Evolutionary conservation across 2,113 vertebrate species (phyloP).

Genomic region (Strix uralensis): DNA sequence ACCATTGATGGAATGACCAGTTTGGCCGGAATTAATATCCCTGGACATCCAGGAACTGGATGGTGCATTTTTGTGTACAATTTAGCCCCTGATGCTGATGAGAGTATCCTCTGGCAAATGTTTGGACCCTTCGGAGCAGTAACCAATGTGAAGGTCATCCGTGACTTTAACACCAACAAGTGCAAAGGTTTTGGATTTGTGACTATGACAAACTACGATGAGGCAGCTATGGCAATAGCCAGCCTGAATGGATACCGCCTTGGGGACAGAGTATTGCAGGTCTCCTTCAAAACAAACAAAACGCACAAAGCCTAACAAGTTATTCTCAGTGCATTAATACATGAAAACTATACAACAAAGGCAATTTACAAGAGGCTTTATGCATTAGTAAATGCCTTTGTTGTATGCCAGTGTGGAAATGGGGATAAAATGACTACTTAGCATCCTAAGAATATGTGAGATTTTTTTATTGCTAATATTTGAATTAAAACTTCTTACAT

Average conservation of each 20-base stretch:
- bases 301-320: constrained; percentile 95
- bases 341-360: constrained; percentile 86
- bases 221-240: constrained; percentile 98
- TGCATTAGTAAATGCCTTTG: constrained; percentile 86
- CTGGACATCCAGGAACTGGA: constrained; percentile 92
- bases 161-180: constrained; percentile 99
- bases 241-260: constrained; percentile 98
- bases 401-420: constrained; percentile 91
- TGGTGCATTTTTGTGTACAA: constrained; percentile 99
- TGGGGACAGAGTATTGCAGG: constrained; percentile 96
- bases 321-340: constrained; percentile 86
- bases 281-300: constrained; percentile 99
- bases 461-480: constrained; percentile 88
- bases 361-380: constrained; percentile 82
- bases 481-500: constrained; percentile 88
- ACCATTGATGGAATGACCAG: constrained; percentile 98
- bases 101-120: constrained; percentile 99
- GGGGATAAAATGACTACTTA: constrained; percentile 86
- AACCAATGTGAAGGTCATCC: constrained; percentile 99
- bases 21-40: constrained; percentile 97
- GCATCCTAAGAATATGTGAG: constrained; percentile 88
- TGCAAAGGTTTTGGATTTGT: constrained; percentile 99
- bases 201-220: constrained; percentile 99
- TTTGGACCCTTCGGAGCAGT: constrained; percentile 98
- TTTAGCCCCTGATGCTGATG: constrained; percentile 95